Percentiles rank a stretch among this genome's conserved stretches.
Evolutionary conservation across 2,113 vertebrate species (phyloP).

Genomic region (Dicrurus megarhynchus): DNA sequence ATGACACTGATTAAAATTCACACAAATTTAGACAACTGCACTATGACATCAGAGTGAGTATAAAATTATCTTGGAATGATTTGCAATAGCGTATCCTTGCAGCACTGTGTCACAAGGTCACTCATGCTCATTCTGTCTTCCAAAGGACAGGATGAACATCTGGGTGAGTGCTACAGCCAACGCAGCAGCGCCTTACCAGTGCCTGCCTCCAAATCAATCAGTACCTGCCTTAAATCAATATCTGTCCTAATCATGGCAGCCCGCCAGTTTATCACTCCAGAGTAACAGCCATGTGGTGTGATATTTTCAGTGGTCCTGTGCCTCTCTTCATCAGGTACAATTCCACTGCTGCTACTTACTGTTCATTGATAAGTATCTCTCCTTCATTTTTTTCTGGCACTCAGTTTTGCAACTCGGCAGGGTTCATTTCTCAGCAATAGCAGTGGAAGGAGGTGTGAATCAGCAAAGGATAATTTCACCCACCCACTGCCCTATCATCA

Average conservation of each 20-base stretch:
- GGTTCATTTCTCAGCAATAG: neutral
- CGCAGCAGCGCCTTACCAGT: fast-evolving
- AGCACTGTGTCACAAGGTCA: neutral
- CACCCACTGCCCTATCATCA: neutral
- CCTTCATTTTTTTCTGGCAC: neutral
- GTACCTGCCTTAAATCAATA: neutral
- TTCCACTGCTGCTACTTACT: neutral
- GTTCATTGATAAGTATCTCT: neutral
- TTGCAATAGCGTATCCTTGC: neutral
- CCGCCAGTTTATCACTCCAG: neutral
- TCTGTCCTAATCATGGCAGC: neutral
- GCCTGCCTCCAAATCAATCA: neutral
- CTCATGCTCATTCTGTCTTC: neutral
- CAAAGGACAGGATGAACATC: neutral
- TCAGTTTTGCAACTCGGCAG: neutral
- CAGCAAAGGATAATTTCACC: fast-evolving
- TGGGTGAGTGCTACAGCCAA: neutral
- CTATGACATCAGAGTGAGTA: neutral
- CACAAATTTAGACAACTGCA: neutral
- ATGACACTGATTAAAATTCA: neutral
- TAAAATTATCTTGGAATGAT: neutral
- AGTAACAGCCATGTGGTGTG: neutral
- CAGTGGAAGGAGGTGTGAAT: neutral
- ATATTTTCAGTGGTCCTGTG: neutral
- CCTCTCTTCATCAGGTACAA: neutral